Base-by-base conservation (phyloP, 2,797 vertebrate species). In the Epinephelus coioides region DNA sequence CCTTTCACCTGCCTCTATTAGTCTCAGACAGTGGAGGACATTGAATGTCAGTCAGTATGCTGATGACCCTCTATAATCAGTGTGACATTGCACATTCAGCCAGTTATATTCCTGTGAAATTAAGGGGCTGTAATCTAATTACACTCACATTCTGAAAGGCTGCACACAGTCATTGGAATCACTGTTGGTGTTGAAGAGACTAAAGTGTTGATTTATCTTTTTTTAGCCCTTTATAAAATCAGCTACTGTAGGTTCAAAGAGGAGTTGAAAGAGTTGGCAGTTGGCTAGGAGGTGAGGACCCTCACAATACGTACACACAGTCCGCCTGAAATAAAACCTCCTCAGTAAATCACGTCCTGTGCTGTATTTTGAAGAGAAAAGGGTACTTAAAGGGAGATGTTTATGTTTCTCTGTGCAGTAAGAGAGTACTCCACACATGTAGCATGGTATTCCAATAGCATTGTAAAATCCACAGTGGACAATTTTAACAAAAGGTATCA, bases 71-170 rank as follows among this genome's bases (percentile, higher is more conserved):
- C 44, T 27, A n/a, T 63, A 47, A 65, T 71, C 15, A 64, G 38
- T 9, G 0, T 25, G 44, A 61, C 66, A 49, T 30, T 27, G 64
- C 27, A 78, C 60, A 40, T 47, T 63, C n/a, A 67, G 40, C 56
- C 21, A 25, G 15, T 79, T 49, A 69, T 43, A 46, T 54, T 43
- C 47, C 23, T 6, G 30, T 43, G 46, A 34, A 40, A 34, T 78
- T 21, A 63, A 34, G 19, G 19, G 49, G 10, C 11, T 43, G 30
- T 60, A n/a, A 77, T 73, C 71, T 56, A 51, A 76, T 72, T 53
- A 51, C 3, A 5, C 55, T 53, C 23, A 15, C 6, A 8, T 44
- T 51, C 69, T 18, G 14, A 62, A 27, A 51, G 34, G 38, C 3
- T 50, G 51, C 46, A 57, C 50, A 30, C 25, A 25, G 30, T 56